Percentiles rank a stretch among this genome's conserved stretches.
These are phyloP conservation scores for Pituophis catenifer DNA, from an alignment of 2,113 vertebrate genomes.

Conservation along the genomic window DNA sequence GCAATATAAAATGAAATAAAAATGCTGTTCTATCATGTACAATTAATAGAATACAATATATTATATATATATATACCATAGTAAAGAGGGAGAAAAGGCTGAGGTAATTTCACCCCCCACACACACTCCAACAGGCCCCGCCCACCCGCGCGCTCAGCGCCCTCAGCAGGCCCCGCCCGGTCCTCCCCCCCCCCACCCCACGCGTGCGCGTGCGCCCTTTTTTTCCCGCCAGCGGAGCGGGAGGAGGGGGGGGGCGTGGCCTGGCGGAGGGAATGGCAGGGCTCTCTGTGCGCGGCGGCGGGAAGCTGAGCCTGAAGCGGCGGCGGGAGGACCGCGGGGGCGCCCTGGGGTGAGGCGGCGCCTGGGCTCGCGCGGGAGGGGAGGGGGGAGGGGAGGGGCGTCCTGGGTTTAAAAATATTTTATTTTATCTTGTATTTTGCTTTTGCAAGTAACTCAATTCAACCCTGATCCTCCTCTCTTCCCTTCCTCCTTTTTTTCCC, in stretches of 20 bases:
- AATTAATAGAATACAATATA: too few relatives aligned
- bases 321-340: neutral
- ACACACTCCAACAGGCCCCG: neutral
- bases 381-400: too few relatives aligned
- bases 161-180: too few relatives aligned
- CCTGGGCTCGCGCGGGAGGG: neutral
- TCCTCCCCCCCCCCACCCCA: neutral
- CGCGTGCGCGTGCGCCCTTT: neutral
- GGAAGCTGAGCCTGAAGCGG: neutral
- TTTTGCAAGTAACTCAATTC: neutral
- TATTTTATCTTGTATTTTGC: neutral
- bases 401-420: neutral
- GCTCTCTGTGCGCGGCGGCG: fast-evolving
- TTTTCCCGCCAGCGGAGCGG: neutral
- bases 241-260: too few relatives aligned
- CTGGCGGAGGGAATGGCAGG: neutral
- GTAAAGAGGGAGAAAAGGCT: neutral
- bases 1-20: too few relatives aligned
- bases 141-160: neutral
- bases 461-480: neutral
- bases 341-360: neutral
- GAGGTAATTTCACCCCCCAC: neutral
- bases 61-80: neutral
- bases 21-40: too few relatives aligned
- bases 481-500: neutral